phyloP scores from a whole-genome alignment of 2,797 vertebrate genomes.

The Antrozous pallidus region DNA sequence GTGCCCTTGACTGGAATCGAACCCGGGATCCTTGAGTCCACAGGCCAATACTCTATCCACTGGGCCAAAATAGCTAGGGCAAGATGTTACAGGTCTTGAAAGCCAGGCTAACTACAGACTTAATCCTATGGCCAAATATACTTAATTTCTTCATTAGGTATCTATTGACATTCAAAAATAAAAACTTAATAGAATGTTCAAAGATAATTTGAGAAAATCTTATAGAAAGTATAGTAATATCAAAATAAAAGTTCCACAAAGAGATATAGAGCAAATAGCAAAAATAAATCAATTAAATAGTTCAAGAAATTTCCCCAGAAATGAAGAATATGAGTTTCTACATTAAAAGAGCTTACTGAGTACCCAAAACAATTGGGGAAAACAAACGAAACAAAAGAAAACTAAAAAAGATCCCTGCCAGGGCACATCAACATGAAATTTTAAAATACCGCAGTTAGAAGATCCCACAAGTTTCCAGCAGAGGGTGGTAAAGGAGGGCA shows the following conservation, averaged over 20 bases:
- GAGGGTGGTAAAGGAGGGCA: background rate
- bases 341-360: background rate
- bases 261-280: background rate
- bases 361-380: background rate
- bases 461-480: constrained; percentile 35
- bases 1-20: no score
- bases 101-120: background rate
- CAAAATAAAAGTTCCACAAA: constrained; percentile 46
- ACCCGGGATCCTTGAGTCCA: no score
- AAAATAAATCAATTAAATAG: background rate
- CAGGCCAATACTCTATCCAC: no score
- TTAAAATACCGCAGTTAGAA: constrained; percentile 5
- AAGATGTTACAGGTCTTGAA: background rate
- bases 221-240: background rate
- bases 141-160: background rate
- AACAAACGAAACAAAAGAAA: background rate
- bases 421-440: constrained; percentile 6
- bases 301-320: constrained; percentile 38
- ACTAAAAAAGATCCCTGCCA: background rate
- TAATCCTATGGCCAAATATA: background rate
- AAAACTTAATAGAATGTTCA: background rate
- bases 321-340: constrained; percentile 24
- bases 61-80: no score
- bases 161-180: background rate
- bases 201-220: constrained; percentile 17